Base-by-base conservation (phyloP, 1,140 invertebrate genomes). In the Drosophila mayri region DNA sequence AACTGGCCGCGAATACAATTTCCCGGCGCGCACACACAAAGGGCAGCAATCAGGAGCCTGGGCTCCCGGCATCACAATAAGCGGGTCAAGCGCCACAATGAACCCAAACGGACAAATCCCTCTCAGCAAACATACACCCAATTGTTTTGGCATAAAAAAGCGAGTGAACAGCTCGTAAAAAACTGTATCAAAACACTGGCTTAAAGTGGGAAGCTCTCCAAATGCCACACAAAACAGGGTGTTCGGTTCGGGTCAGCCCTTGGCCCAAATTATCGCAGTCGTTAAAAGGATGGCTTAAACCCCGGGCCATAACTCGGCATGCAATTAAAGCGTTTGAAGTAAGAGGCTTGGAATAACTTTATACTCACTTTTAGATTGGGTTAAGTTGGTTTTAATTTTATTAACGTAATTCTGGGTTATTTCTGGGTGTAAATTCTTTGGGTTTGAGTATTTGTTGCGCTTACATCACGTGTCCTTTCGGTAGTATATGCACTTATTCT, bases 71-170 rank as follows among this genome's bases (percentile, higher is more conserved):
- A 73, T 61, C 59, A 65, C 77, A 80, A 79, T 79, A 79, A 79
- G 73, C 47, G 58, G 44, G 54, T 70, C 74, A 81, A 70, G 64
- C 61, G 44, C 65, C 76, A 79, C 70, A 62, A 65, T 58, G 72
- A 71, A 78, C 52, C 52, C 66, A 54, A 54, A 38, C 52, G 52
- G 52, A 37, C 52, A 37, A 72, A 41, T 72, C 84, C 77, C 76
- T 77, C 71, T 81, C 62, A 61, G 73, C 70, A 78, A 78, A 81
- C 79, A 85, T 85, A 76, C 87, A 76, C 87, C 65, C 80, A 81
- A 88, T 88, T 88, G 85, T 88, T 90, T 90, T 68, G 81, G 63
- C 74, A 76, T 90, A 79, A 88, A 83, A 74, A 74, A 61, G 37
- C 41, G 61, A 65, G 35, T 43, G 46, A 77, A 74, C 79, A 76